Conservation (phyloP, 64 coral and sea anemone genomes). For the Montipora capricornis region DNA sequence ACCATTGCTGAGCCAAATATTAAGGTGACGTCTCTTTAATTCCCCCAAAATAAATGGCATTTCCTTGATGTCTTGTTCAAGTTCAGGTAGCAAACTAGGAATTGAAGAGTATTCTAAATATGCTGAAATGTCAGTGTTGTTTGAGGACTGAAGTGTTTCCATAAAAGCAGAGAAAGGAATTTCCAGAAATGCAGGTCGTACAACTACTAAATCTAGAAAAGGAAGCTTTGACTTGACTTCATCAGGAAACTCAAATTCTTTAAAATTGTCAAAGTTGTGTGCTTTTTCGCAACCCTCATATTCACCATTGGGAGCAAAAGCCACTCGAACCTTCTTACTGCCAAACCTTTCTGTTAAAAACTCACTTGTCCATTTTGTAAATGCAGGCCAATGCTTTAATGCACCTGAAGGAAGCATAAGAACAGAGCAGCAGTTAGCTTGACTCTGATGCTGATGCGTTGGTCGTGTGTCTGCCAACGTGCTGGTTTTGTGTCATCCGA, state of each 20-base stretch:
- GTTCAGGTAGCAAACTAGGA: slow-evolving; percentile 67
- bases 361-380: slow-evolving; percentile 78
- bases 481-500: too few relatives aligned
- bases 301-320: slow-evolving; percentile 73
- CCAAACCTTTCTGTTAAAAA: slow-evolving; percentile 73
- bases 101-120: slow-evolving; percentile 91
- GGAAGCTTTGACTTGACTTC: slow-evolving; percentile 62
- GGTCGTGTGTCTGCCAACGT: too few relatives aligned
- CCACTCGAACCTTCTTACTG: slow-evolving; percentile 64
- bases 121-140: slow-evolving; percentile 59
- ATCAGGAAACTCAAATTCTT: slow-evolving; percentile 68
- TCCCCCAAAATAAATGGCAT: slow-evolving; percentile 56
- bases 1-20: slow-evolving; percentile 89
- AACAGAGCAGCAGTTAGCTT: not conserved
- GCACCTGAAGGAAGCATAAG: slow-evolving; percentile 42
- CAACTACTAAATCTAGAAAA: slow-evolving; percentile 84
- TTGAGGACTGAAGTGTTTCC: slow-evolving; percentile 41
- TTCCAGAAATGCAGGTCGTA: slow-evolving; percentile 77
- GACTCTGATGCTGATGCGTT: too few relatives aligned
- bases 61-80: slow-evolving; percentile 71
- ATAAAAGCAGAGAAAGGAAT: slow-evolving; percentile 77
- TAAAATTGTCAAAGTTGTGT: slow-evolving; percentile 65
- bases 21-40: slow-evolving; percentile 80
- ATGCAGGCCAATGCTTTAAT: slow-evolving; percentile 71
- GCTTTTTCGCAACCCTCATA: slow-evolving; percentile 85